Evolutionary conservation across 2,888 invertebrate species (phyloP).

Genomic region (Noctuana brunneofusca): DNA sequence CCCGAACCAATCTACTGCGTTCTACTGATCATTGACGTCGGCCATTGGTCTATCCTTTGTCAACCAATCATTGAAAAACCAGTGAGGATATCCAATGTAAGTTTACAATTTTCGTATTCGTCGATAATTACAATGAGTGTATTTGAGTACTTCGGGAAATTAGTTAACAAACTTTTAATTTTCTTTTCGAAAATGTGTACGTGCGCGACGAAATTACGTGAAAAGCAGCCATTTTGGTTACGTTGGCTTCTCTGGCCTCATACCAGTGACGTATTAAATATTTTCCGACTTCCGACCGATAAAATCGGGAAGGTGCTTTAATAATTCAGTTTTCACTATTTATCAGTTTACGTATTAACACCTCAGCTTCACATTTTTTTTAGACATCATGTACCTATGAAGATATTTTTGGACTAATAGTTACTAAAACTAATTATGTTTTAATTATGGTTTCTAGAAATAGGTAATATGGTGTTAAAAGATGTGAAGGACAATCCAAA

Average conservation of each 20-base stretch:
- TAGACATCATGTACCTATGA: too few species aligned
- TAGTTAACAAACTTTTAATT: slow-evolving; percentile 45
- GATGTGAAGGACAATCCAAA: too few species aligned
- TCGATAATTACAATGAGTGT: slow-evolving; percentile 61
- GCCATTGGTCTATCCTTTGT: slow-evolving; percentile 93
- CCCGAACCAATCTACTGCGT: slow-evolving; percentile 87
- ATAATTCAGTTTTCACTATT: neutral
- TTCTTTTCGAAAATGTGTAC: slow-evolving; percentile 42
- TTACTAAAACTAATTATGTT: too few species aligned
- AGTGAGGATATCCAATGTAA: slow-evolving; percentile 81
- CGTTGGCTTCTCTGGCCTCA: slow-evolving; percentile 66
- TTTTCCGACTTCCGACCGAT: slow-evolving; percentile 40
- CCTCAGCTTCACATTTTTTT: too few species aligned
- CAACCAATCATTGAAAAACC: slow-evolving; percentile 95
- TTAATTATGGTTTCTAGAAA: too few species aligned
- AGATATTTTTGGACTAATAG: too few species aligned
- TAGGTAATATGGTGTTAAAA: too few species aligned
- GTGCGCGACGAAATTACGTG: slow-evolving; percentile 59
- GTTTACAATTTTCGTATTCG: slow-evolving; percentile 74
- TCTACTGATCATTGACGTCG: slow-evolving; percentile 89
- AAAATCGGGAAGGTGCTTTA: slow-evolving; percentile 34
- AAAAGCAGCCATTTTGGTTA: slow-evolving; percentile 80
- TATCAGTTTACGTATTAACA: too few species aligned
- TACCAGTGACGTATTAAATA: slow-evolving; percentile 65
- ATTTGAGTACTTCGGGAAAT: slow-evolving; percentile 47